Base-by-base conservation (phyloP, 2,113 vertebrate genomes). In the Oreochromis tanganicae region DNA sequence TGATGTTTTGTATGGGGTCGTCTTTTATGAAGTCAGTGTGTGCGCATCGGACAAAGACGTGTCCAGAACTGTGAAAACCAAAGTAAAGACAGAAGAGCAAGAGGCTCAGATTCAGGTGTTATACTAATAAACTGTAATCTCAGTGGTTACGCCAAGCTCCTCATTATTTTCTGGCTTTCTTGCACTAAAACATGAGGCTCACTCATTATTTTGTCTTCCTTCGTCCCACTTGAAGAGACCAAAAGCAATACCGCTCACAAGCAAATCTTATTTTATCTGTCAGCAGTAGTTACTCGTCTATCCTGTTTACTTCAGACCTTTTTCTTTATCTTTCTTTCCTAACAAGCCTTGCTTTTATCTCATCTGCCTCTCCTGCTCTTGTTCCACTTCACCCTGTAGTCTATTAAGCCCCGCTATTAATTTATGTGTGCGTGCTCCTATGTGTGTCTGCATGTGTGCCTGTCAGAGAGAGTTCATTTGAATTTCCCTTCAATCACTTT, bases 401-500 rank as follows among this genome's bases (percentile, higher is more conserved):
- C 93, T 89, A 97, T 98, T 97, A 98, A 97, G 96, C 88, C 73
- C 50, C 85, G 52, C 86, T 93, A 95, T 95, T 96, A 95, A 96
- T 96, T 95, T 95, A 92, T 90, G 93, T 86, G 93, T 79, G 86
- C 34, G 34, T 82, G 88, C 86, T 88, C 4, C 5, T 80, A 57
- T 87, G 91, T 92, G 91, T 85, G 93, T 91, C 84, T 92, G 94
- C 90, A 89, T 87, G 94, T 94, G 97, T 96, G 97, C 97, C 97
- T 98, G 98, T 98, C 97, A 97, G 97, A 97, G 97, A 96, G 97
- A 97, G 98, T 99, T 99, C 97, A 98, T 99, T 98, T 98, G 97
- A 99, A 99, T 98, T 98, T 98, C 97, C 95, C 95, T 97, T 99
- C 97, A 98, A 99, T 98, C 98, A 97, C 97, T 97, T 97, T 97